Evolutionary conservation across 2,113 vertebrate genomes (phyloP).

Genomic region (Takifugu bimaculatus): DNA sequence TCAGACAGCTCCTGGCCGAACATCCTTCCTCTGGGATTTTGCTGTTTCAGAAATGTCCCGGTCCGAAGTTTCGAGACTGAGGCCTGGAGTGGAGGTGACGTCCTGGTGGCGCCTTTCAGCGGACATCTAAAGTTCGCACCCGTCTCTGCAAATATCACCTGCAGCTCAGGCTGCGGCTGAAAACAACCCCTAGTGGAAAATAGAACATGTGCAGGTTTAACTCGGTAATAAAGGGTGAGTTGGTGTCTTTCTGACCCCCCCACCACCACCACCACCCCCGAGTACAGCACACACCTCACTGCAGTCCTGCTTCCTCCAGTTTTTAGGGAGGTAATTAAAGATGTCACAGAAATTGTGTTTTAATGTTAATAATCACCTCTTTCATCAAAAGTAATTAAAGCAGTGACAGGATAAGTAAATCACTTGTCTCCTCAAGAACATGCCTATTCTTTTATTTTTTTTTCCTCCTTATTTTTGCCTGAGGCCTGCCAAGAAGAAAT

Average conservation of each 20-base stretch:
- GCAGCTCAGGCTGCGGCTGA: slow-evolving; percentile 33
- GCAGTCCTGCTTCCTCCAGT: neutral
- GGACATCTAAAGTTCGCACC: neutral
- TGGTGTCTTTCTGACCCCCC: neutral
- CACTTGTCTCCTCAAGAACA: slow-evolving; percentile 38
- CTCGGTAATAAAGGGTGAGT: slow-evolving; percentile 43
- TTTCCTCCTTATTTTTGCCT: slow-evolving; percentile 5
- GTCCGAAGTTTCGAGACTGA: slow-evolving; percentile 39
- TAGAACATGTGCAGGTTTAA: slow-evolving; percentile 40
- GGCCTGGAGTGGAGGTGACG: slow-evolving; percentile 48
- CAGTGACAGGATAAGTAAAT: slow-evolving; percentile 46
- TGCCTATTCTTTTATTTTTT: slow-evolving; percentile 30
- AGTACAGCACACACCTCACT: slow-evolving; percentile 30
- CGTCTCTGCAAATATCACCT: slow-evolving; percentile 40
- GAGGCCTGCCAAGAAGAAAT: slow-evolving; percentile 59
- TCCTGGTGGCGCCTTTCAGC: slow-evolving; percentile 25
- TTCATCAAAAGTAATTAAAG: slow-evolving; percentile 43
- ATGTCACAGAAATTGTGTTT: slow-evolving; percentile 14
- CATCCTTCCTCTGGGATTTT: slow-evolving; percentile 55
- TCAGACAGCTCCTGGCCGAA: slow-evolving; percentile 43
- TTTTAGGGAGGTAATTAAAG: slow-evolving; percentile 20
- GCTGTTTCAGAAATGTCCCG: slow-evolving; percentile 44
- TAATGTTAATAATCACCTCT: slow-evolving; percentile 19
- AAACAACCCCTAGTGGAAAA: slow-evolving; percentile 22
- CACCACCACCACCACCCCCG: neutral